These are phyloP conservation scores for Scaptomyza flava DNA, from an alignment of 2,888 invertebrate species.

Conservation along the genomic window DNA sequence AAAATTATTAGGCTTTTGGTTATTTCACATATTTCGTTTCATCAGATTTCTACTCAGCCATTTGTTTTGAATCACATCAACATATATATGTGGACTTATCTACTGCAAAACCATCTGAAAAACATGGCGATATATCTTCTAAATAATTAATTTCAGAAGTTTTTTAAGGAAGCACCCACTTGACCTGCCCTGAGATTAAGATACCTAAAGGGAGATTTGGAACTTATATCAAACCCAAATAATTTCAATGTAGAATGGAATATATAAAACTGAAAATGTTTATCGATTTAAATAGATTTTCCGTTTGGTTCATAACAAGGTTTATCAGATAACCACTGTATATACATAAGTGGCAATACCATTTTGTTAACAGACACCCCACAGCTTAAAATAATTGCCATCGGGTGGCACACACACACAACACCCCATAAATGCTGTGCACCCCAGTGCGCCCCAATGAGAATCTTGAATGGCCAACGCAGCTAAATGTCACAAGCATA, in stretches of 20 bases:
- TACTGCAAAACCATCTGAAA: no score
- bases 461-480: slow-evolving; percentile 59
- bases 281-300: neutral
- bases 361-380: slow-evolving; percentile 47
- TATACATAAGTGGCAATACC: slow-evolving; percentile 11
- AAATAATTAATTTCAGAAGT: no score
- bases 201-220: no score
- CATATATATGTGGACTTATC: no score
- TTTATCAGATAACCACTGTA: slow-evolving; percentile 36
- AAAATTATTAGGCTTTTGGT: neutral
- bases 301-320: neutral
- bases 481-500: slow-evolving; percentile 79
- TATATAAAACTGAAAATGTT: no score
- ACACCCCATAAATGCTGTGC: slow-evolving; percentile 43
- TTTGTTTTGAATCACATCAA: no score
- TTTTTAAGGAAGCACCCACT: no score
- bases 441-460: slow-evolving; percentile 42
- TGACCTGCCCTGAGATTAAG: no score
- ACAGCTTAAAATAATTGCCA: slow-evolving; percentile 79
- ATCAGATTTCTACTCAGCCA: no score
- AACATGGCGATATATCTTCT: no score
- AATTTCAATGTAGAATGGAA: no score
- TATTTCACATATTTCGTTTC: neutral
- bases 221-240: no score
- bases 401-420: slow-evolving; percentile 31